A percentile compares a stretch with the other conserved stretches of the same genome.
Conservation (phyloP, 2,888 invertebrate species). For the Caenorhabditis becei region DNA sequence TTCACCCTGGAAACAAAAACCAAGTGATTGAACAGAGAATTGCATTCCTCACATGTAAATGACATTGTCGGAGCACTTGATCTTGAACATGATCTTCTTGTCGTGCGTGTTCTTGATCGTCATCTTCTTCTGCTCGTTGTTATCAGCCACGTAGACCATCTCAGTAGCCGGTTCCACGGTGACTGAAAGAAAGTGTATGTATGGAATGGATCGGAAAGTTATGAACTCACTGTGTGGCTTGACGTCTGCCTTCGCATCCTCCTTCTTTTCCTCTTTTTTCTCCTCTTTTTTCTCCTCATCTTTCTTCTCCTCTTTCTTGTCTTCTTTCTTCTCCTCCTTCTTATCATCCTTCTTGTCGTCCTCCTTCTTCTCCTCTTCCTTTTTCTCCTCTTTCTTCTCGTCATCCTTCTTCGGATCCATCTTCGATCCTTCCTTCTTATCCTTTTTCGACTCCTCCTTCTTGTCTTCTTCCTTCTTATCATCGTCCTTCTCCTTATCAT, state of each 20-base stretch:
- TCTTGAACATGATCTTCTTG: conserved; percentile 55
- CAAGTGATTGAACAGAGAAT: neutral
- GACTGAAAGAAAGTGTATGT: conserved; percentile 18
- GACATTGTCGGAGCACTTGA: conserved; percentile 36
- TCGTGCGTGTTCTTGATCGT: conserved; percentile 37
- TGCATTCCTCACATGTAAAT: conserved; percentile 23
- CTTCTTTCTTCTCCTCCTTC: conserved; percentile 18
- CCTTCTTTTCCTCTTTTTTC: conserved; percentile 22
- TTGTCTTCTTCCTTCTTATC: conserved; percentile 8
- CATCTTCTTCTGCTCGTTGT: conserved; percentile 38
- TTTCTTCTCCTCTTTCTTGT: conserved; percentile 7
- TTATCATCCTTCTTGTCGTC: neutral
- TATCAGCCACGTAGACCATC: conserved; percentile 23
- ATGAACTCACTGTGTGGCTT: conserved; percentile 20
- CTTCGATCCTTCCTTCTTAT: too few species aligned
- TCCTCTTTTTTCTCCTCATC: conserved; percentile 11
- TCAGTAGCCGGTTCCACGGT: conserved; percentile 25
- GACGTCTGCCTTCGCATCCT: conserved; percentile 14
- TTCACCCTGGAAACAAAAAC: conserved; percentile 25
- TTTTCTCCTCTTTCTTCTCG: conserved; percentile 17
- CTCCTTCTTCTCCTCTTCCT: conserved; percentile 9
- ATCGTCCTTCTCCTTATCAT: neutral
- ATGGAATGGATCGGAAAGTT: neutral
- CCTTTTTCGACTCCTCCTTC: conserved; percentile 13
- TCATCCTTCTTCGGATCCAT: conserved; percentile 21